phyloP scores from a whole-genome alignment of 1,140 invertebrate genomes.

The Papilio polytes region DNA sequence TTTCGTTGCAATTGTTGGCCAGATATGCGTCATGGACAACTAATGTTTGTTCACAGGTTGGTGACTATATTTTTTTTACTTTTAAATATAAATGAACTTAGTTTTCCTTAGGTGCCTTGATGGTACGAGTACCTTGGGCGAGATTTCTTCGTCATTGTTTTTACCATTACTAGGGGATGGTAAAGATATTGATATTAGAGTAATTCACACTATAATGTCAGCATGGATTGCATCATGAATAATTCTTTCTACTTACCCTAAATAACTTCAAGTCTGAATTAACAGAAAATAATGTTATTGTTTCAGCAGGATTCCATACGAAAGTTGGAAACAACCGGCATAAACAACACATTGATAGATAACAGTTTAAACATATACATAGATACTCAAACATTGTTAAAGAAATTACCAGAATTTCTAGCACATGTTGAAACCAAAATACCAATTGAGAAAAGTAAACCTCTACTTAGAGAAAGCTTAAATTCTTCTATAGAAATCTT shows the following conservation, averaged over 20 bases:
- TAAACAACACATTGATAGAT: conserved; percentile 67
- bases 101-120: neutral
- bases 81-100: neutral
- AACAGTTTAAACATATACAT: conserved; percentile 71
- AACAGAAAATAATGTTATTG: conserved; percentile 37
- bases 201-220: too few relatives aligned
- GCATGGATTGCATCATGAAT: neutral
- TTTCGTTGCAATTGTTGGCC: conserved; percentile 91
- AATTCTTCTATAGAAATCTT: conserved; percentile 82
- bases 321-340: conserved; percentile 59
- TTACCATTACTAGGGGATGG: too few relatives aligned
- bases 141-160: too few relatives aligned
- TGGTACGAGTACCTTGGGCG: too few relatives aligned
- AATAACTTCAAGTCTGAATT: neutral
- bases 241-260: neutral
- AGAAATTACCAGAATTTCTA: conserved; percentile 79
- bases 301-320: conserved; percentile 57
- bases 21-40: conserved; percentile 90
- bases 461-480: conserved; percentile 75
- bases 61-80: conserved; percentile 29
- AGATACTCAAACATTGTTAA: conserved; percentile 62
- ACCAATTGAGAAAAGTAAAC: conserved; percentile 58
- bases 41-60: conserved; percentile 73
- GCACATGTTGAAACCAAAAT: conserved; percentile 77
- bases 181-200: too few relatives aligned